These are phyloP conservation scores for Xiphias gladius DNA, from an alignment of 2,113 vertebrate genomes.

Conservation along the genomic window DNA sequence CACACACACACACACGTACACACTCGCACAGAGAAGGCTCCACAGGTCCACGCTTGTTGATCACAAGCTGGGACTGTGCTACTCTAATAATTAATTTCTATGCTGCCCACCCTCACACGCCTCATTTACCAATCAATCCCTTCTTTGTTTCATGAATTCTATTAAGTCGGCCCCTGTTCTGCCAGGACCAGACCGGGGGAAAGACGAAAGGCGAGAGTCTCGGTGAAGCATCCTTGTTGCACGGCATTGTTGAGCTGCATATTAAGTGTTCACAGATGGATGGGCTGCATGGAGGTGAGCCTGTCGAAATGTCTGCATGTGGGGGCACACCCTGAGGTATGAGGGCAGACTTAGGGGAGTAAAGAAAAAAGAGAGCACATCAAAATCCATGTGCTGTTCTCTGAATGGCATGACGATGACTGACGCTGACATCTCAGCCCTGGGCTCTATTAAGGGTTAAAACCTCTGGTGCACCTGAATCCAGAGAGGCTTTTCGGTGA, in stretches of 20 bases:
- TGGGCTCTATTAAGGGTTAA: slow-evolving; percentile 58
- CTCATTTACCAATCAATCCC: slow-evolving; percentile 80
- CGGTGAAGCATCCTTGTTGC: slow-evolving; percentile 25
- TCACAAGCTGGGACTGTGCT: slow-evolving; percentile 63
- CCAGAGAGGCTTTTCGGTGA: slow-evolving; percentile 29
- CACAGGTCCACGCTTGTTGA: slow-evolving; percentile 79
- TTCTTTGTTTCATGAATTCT: slow-evolving; percentile 78
- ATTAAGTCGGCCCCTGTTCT: slow-evolving; percentile 58
- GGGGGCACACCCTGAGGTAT: slow-evolving; percentile 24
- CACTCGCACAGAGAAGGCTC: slow-evolving; percentile 38
- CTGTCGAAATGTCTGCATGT: slow-evolving; percentile 39
- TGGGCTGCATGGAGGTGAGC: slow-evolving; percentile 25
- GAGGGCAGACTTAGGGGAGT: neutral
- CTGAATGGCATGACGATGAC: slow-evolving; percentile 58
- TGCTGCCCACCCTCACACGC: slow-evolving; percentile 54
- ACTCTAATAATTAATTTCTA: slow-evolving; percentile 78
- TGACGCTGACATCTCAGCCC: slow-evolving; percentile 65
- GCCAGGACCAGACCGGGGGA: slow-evolving; percentile 19
- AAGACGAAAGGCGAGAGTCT: slow-evolving; percentile 21
- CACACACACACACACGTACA: slow-evolving; percentile 31
- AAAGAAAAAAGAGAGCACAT: slow-evolving; percentile 18
- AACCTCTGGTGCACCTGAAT: slow-evolving; percentile 51
- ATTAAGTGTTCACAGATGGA: slow-evolving; percentile 39
- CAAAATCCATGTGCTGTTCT: slow-evolving; percentile 52
- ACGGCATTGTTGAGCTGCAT: slow-evolving; percentile 32